phyloP scores from a whole-genome alignment of 1,140 invertebrate species.

The Holotrichia oblita region DNA sequence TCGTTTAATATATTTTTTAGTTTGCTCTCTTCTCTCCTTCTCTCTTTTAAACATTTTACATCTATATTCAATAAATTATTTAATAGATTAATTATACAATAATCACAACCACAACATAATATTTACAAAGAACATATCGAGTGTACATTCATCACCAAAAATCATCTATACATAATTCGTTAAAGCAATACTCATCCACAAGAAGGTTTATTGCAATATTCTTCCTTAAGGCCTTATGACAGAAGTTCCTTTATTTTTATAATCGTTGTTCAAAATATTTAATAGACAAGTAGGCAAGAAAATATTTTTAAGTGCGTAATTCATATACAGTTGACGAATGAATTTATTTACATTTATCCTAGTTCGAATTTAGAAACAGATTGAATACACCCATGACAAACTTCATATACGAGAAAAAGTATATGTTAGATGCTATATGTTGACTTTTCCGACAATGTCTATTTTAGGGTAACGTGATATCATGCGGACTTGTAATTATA shows the following conservation, averaged over 20 bases:
- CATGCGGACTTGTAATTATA: background rate
- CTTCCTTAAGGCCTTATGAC: background rate
- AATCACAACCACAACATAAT: slow-evolving; percentile 28
- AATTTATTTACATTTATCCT: background rate
- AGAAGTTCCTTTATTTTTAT: slow-evolving; percentile 2
- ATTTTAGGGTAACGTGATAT: too few relatives aligned
- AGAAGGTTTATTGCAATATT: background rate
- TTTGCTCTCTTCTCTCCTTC: background rate
- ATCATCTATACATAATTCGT: slow-evolving; percentile 2
- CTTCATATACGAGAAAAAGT: background rate
- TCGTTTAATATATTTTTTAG: background rate
- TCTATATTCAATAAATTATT: slow-evolving; percentile 19
- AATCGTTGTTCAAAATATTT: slow-evolving; percentile 30
- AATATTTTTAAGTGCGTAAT: background rate
- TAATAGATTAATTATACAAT: slow-evolving; percentile 13
- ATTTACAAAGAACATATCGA: slow-evolving; percentile 12
- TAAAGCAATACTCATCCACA: slow-evolving; percentile 8
- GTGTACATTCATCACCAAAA: background rate
- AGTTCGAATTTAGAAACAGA: background rate
- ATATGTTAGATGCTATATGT: too few relatives aligned
- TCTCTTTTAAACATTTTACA: background rate
- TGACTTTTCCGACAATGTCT: too few relatives aligned
- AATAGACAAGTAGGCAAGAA: slow-evolving; percentile 1
- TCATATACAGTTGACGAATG: background rate
- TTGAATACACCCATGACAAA: background rate